Evolutionary conservation across 2,888 invertebrate genomes (phyloP), one percentile per base, ranked within the genome.

Genomic region (Sphaerophoria rueppellii): DNA sequence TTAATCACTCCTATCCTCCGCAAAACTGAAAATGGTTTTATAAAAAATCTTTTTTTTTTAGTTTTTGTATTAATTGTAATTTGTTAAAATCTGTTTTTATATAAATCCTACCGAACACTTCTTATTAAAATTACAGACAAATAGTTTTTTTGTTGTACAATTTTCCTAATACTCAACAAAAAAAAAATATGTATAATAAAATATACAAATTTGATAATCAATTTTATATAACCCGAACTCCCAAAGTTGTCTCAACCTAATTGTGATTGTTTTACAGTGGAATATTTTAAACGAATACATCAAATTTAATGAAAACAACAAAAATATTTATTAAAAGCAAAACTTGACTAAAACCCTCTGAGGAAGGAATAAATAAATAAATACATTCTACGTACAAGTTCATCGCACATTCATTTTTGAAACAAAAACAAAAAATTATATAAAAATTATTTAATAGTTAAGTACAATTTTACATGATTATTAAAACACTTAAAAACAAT

Each of bases 401-500:
- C 34, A 11, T 24, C 67, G 77, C 82, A 77, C 67, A 50, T 46
- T 67, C 0, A 54, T 55, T 69, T 73, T 46, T 52, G 1, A 11
- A 54, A 48, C 48, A 55, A 6, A 48, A 50, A 61, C 9, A 58
- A 55, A 73, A 46, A 63, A 43, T 43, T 43, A 43, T 43, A 58
- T 50, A 46, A 12, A 46, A 73, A 72, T 52, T 46, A 69, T 72
- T 43, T 61, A 69, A 79, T 82, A 80, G 79, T 61, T 83, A 79
- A 83, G 75, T 72, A 83, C 75, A 80, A 80, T 80, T 83, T 82
- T 83, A 80, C 58, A 79, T 70, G 67, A 54, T 72, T 72, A 79
- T 69, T 73, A 72, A 52, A 61, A 24, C 65, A 67, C 65, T 79
- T 60, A 24, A 60, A 40, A 43, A 67, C 32, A 65, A 24, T 54